Conservation (phyloP, 2,113 vertebrate species). For the Heloderma charlesbogerti region DNA sequence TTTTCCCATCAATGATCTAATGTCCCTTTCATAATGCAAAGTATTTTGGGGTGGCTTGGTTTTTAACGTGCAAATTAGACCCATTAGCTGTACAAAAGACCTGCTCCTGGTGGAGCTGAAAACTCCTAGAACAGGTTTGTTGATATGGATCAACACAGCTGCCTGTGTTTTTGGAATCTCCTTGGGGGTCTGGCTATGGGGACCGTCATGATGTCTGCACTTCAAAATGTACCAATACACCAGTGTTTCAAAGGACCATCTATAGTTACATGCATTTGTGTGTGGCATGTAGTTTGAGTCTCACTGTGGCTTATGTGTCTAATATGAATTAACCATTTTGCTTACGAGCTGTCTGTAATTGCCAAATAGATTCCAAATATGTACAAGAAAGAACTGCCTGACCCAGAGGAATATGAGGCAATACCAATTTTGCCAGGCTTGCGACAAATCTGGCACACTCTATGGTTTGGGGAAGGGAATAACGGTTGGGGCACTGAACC, state of each 20-base stretch:
- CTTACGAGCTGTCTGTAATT: neutral
- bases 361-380: neutral
- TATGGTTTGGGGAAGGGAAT: neutral
- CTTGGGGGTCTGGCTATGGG: too few relatives aligned
- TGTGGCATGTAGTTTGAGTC: neutral
- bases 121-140: too few relatives aligned
- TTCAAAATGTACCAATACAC: too few relatives aligned
- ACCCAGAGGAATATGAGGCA: neutral
- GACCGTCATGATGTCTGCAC: too few relatives aligned
- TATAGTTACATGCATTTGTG: neutral
- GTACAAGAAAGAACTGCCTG: neutral
- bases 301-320: neutral
- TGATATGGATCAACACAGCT: too few relatives aligned
- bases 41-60: too few relatives aligned
- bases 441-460: neutral
- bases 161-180: too few relatives aligned
- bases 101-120: too few relatives aligned
- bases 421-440: neutral
- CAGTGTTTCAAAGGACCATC: neutral
- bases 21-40: too few relatives aligned
- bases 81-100: too few relatives aligned
- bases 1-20: too few relatives aligned
- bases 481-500: neutral
- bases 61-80: too few relatives aligned
- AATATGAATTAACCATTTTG: neutral